Percentiles rank a stretch among this genome's conserved stretches.
Conservation (phyloP, 2,888 invertebrate species). For the Agapostemon virescens region DNA sequence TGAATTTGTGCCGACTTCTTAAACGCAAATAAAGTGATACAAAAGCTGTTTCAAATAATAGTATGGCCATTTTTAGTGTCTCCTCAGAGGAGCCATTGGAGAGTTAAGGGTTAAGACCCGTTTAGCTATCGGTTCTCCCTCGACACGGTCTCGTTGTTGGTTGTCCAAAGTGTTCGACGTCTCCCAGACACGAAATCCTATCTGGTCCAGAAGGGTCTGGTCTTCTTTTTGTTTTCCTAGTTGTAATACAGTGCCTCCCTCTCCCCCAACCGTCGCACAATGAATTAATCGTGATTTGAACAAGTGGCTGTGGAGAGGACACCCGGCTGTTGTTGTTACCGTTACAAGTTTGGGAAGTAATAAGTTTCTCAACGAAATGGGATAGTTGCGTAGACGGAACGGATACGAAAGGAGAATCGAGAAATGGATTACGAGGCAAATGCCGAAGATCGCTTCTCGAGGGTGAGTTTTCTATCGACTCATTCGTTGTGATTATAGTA, state of each 20-base stretch:
- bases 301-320: background rate
- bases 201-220: background rate
- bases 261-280: background rate
- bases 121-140: too few species aligned
- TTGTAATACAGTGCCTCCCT: background rate
- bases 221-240: background rate
- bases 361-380: background rate
- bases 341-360: background rate
- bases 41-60: too few species aligned
- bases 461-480: constrained; percentile 47
- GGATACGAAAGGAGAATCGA: background rate
- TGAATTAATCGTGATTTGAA: background rate
- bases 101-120: too few species aligned
- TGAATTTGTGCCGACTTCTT: too few species aligned
- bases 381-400: background rate
- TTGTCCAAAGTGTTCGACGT: too few species aligned
- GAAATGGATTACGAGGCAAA: constrained; percentile 46
- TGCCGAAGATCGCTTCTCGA: constrained; percentile 46
- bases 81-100: too few species aligned
- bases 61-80: too few species aligned
- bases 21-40: too few species aligned
- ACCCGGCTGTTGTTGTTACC: background rate
- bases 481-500: too few species aligned
- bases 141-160: too few species aligned
- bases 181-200: background rate